Percentiles rank a stretch among this genome's conserved stretches.
These are phyloP conservation scores for Bos taurus DNA, from an alignment of 2,113 vertebrate species.

Conservation along the genomic window ARS-UCD2.0 NC_037334.1:3046001-3046500, in stretches of 20 bases:
- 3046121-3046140: not conserved
- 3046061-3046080: not conserved
- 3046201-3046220: not conserved
- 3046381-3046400: not conserved
- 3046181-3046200: too few relatives aligned
- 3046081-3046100: not conserved
- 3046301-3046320: not conserved
- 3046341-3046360: not conserved
- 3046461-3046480: too few relatives aligned
- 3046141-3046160: not conserved
- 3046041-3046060: not conserved
- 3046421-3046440: not conserved
- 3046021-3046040: not conserved
- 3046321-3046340: not conserved
- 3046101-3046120: not conserved
- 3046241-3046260: not conserved
- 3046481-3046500: not conserved
- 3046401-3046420: not conserved
- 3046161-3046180: not conserved
- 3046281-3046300: not conserved
- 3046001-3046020: not conserved
- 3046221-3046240: not conserved
- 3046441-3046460: not conserved
- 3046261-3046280: not conserved
- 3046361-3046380: fast-evolving